phyloP scores from a whole-genome alignment of 2,888 invertebrate species.

The Athalia cordata region DNA sequence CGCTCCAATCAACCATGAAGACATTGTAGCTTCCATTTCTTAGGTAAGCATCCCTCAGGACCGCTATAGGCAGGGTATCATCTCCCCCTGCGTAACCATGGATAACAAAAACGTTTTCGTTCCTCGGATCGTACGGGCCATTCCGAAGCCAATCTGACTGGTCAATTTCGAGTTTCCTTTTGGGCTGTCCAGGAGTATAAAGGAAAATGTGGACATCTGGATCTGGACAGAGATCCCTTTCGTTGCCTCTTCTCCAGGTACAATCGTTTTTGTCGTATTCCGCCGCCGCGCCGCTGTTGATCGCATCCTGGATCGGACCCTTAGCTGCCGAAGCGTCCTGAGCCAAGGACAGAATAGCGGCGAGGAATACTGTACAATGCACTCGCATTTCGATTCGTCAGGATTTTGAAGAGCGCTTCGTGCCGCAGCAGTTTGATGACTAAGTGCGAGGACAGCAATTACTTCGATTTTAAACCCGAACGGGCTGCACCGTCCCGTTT shows the following conservation, averaged over 20 bases:
- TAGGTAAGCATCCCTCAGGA: constrained; percentile 85
- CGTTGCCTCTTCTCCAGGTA: constrained; percentile 80
- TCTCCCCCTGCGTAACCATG: constrained; percentile 89
- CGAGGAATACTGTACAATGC: background rate
- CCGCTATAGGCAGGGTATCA: constrained; percentile 82
- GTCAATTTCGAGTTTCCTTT: constrained; percentile 58
- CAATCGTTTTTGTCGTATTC: constrained; percentile 82
- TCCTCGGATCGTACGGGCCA: constrained; percentile 81
- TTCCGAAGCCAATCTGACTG: constrained; percentile 85
- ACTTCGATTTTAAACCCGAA: constrained; percentile 32
- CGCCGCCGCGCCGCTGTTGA: constrained; percentile 71
- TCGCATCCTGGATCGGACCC: constrained; percentile 70
- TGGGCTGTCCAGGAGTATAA: constrained; percentile 78
- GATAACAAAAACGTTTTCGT: constrained; percentile 82
- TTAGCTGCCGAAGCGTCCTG: constrained; percentile 28
- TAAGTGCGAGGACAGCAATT: constrained; percentile 33
- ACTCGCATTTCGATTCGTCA: constrained; percentile 15
- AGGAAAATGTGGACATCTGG: constrained; percentile 80
- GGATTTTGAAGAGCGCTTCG: background rate
- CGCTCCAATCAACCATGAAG: constrained; percentile 87
- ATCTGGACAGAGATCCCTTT: constrained; percentile 83
- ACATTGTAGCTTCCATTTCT: constrained; percentile 85
- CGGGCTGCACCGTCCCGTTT: constrained; percentile 32
- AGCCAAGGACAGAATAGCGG: background rate
- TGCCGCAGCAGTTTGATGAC: constrained; percentile 18